Evolutionary conservation across 1,140 invertebrate genomes (phyloP).

Genomic region (Cepaea nemoralis): DNA sequence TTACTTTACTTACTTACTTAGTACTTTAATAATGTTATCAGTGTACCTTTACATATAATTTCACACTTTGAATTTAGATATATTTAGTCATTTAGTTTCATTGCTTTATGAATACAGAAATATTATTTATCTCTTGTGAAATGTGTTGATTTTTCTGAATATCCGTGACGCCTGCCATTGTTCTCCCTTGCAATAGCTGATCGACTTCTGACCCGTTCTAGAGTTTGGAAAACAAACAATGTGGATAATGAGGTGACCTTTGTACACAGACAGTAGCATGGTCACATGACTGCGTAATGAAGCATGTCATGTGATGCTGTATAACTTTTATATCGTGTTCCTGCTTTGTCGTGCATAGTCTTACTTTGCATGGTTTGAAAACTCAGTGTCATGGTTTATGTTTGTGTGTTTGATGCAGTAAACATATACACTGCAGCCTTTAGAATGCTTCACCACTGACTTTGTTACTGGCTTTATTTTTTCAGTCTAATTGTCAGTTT

Average conservation of each 20-base stretch:
- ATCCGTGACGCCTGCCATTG: neutral
- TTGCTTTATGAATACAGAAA: no score
- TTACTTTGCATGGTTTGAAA: neutral
- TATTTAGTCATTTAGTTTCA: no score
- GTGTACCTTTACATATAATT: no score
- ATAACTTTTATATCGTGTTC: conserved; percentile 15
- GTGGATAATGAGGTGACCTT: conserved; percentile 43
- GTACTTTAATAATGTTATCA: no score
- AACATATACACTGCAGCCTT: neutral
- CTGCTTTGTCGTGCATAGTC: neutral
- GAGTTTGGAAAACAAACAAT: conserved; percentile 56
- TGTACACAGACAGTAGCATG: conserved; percentile 32
- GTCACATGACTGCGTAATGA: conserved; percentile 25
- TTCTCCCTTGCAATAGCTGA: conserved; percentile 48
- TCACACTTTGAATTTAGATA: no score
- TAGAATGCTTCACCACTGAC: neutral
- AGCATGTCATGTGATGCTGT: conserved; percentile 36
- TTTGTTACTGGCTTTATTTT: neutral
- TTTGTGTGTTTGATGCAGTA: neutral
- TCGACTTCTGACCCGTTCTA: conserved; percentile 56
- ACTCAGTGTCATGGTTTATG: neutral
- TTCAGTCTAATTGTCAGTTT: neutral
- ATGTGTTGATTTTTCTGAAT: neutral
- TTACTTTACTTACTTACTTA: no score
- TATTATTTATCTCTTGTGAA: no score